These are phyloP conservation scores for Halcyon badia DNA, from an alignment of 2,797 vertebrate species.

Conservation along the genomic window DNA sequence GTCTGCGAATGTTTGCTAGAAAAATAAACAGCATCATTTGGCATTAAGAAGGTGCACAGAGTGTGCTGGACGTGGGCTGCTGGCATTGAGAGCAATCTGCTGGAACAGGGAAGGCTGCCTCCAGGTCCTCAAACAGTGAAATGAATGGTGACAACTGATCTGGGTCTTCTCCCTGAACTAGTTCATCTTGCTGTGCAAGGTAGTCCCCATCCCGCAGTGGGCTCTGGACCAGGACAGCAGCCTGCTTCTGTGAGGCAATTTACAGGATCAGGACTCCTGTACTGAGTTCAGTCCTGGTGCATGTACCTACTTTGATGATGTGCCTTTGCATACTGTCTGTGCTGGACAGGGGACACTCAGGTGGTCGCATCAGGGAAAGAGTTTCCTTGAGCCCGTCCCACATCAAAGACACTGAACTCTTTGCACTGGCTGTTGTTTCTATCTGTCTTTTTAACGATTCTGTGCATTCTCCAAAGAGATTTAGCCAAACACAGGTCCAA, in stretches of 20 bases:
- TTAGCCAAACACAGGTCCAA: background rate
- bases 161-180: background rate
- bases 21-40: background rate
- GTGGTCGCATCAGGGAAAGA: background rate
- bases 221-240: background rate
- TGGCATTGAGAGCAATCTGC: background rate
- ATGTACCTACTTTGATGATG: fast-evolving
- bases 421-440: background rate
- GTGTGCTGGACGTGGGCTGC: background rate
- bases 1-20: background rate
- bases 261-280: fast-evolving
- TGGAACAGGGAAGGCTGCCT: background rate
- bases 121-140: background rate
- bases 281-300: background rate
- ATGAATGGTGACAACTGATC: background rate
- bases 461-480: background rate
- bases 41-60: background rate
- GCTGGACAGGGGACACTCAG: background rate
- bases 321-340: background rate
- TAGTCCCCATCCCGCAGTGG: background rate
- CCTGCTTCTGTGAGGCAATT: background rate
- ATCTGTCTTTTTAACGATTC: background rate
- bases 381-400: background rate
- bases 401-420: background rate
- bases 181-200: background rate